These are phyloP conservation scores for Epirrhoe tristata DNA, from an alignment of 2,888 invertebrate genomes.

Conservation along the genomic window DNA sequence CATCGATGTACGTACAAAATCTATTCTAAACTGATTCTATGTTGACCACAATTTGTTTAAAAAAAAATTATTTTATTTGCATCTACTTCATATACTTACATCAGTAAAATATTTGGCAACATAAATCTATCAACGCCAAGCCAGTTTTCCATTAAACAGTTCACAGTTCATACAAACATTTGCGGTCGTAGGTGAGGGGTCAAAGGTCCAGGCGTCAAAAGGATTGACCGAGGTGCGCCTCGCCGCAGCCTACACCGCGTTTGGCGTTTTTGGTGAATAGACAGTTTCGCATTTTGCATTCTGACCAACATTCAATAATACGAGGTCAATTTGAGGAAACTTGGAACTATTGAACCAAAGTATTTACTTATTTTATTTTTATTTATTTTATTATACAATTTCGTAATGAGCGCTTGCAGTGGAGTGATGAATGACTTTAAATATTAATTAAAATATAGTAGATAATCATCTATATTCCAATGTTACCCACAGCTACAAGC, in stretches of 20 bases:
- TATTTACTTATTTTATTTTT: no score
- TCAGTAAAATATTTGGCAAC: not conserved
- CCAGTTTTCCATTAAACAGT: conserved; percentile 62
- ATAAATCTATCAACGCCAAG: conserved; percentile 40
- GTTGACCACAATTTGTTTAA: no score
- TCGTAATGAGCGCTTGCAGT: no score
- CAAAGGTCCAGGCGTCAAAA: conserved; percentile 78
- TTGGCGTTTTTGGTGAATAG: conserved; percentile 57
- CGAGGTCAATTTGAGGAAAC: conserved; percentile 2
- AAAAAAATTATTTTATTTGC: no score
- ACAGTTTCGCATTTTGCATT: conserved; percentile 50
- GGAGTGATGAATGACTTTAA: no score
- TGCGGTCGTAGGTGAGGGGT: conserved; percentile 80
- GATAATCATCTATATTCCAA: no score
- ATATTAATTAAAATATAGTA: no score
- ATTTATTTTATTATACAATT: no score
- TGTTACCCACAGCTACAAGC: no score
- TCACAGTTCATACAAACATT: conserved; percentile 73
- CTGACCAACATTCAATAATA: conserved; percentile 12
- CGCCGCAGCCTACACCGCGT: conserved; percentile 61
- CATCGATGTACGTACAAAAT: no score
- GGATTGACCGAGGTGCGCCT: conserved; percentile 74
- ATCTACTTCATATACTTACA: not conserved
- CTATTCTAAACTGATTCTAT: no score
- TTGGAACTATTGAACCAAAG: conserved; percentile 1